Percentiles rank a stretch among this genome's conserved stretches.
phyloP scores from a whole-genome alignment of 2,113 vertebrate species.

The Micronycteris hirsuta region DNA sequence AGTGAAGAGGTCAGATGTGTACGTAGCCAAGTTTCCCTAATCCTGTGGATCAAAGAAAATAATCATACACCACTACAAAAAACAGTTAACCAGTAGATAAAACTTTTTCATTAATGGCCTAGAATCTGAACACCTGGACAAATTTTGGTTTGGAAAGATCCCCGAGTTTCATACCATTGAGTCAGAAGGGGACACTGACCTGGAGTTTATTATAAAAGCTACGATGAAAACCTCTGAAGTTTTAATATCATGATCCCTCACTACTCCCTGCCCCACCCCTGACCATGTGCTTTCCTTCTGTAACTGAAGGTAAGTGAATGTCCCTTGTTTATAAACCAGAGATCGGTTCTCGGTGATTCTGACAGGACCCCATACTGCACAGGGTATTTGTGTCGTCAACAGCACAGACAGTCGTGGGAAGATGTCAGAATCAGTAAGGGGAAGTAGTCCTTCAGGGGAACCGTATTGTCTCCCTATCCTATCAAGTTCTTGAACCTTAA shows the following conservation, averaged over 20 bases:
- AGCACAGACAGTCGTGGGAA: background rate
- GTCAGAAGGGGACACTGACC: background rate
- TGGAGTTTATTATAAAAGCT: background rate
- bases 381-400: background rate
- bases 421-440: background rate
- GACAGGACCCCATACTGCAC: background rate
- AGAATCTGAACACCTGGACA: background rate
- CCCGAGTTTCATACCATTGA: background rate
- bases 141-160: background rate
- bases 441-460: background rate
- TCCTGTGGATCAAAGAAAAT: background rate
- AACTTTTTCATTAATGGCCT: background rate
- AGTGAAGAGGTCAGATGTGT: background rate
- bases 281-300: background rate
- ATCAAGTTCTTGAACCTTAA: background rate
- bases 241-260: background rate
- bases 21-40: background rate
- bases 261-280: background rate
- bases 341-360: background rate
- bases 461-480: background rate
- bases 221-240: background rate
- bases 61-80: background rate
- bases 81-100: background rate
- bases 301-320: background rate
- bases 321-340: background rate